Percentiles rank a stretch among this genome's conserved stretches.
phyloP scores from a whole-genome alignment of 2,113 vertebrate species.

The Megaleporinus macrocephalus region DNA sequence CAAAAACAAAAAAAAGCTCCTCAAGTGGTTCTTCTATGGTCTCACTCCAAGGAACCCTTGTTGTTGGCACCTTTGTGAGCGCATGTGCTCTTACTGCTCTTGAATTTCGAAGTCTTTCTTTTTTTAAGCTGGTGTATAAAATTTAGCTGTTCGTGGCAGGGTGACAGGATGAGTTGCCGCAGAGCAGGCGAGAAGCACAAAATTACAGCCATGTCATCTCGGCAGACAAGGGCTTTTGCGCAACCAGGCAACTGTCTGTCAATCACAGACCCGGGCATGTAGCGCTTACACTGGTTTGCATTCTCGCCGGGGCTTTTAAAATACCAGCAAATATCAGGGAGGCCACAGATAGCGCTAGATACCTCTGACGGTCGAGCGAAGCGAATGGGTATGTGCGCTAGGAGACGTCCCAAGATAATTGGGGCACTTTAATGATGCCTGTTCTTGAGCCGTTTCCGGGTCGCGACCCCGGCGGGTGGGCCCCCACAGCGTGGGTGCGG shows the following conservation, averaged over 20 bases:
- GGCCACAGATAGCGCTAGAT: constrained; percentile 55
- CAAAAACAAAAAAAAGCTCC: no score
- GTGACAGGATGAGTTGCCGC: constrained; percentile 64
- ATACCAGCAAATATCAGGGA: constrained; percentile 71
- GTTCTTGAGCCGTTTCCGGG: constrained; percentile 56
- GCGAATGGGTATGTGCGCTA: constrained; percentile 25
- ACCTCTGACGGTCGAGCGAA: constrained; percentile 28
- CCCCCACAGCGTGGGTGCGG: constrained; percentile 13
- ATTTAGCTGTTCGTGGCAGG: constrained; percentile 61
- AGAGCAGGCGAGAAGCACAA: constrained; percentile 64
- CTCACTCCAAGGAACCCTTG: neutral
- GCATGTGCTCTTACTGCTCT: neutral
- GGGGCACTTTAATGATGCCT: constrained; percentile 54
- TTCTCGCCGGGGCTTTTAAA: constrained; percentile 68
- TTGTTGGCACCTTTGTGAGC: neutral
- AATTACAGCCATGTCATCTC: constrained; percentile 75
- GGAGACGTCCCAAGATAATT: constrained; percentile 51
- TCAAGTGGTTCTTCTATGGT: no score
- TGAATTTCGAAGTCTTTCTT: neutral
- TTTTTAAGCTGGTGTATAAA: constrained; percentile 52
- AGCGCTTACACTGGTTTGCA: constrained; percentile 70
- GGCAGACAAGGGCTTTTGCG: constrained; percentile 76
- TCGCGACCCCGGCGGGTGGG: constrained; percentile 47
- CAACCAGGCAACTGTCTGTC: constrained; percentile 75
- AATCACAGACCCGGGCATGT: constrained; percentile 75